Evolutionary conservation across 2,113 vertebrate genomes (phyloP).

Genomic region (Mola mola): DNA sequence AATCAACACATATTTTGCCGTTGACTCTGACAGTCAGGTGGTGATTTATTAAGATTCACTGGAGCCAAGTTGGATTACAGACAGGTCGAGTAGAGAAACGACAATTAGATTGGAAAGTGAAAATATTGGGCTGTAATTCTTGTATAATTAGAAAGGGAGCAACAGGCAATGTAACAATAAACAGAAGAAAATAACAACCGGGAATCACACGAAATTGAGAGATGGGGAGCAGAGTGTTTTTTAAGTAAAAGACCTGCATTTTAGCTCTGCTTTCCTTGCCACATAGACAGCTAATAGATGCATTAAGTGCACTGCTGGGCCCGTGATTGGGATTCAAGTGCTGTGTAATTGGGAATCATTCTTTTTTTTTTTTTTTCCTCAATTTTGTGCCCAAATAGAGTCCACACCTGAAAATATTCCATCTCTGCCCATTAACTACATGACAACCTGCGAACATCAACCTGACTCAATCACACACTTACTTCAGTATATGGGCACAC

Average conservation of each 20-base stretch:
- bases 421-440: constrained; percentile 70
- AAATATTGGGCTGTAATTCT: constrained; percentile 32
- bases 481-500: constrained; percentile 27
- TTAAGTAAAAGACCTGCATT: constrained; percentile 28
- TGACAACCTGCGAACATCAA: constrained; percentile 56
- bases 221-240: constrained; percentile 26
- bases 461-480: constrained; percentile 63
- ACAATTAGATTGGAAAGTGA: constrained; percentile 47
- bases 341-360: constrained; percentile 77
- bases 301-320: constrained; percentile 64
- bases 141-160: constrained; percentile 37
- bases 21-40: constrained; percentile 48
- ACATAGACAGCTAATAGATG: constrained; percentile 64
- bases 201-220: constrained; percentile 1
- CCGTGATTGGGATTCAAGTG: constrained; percentile 68
- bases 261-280: constrained; percentile 34
- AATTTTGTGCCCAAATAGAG: constrained; percentile 67
- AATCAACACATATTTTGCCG: constrained; percentile 55
- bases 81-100: constrained; percentile 27
- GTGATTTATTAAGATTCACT: constrained; percentile 29
- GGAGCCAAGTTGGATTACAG: constrained; percentile 16
- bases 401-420: constrained; percentile 57
- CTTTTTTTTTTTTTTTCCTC: constrained; percentile 70
- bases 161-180: constrained; percentile 18
- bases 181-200: constrained; percentile 22